Percentiles rank a stretch among this genome's conserved stretches.
These are phyloP conservation scores for Mythimna albipuncta DNA, from an alignment of 2,888 invertebrate genomes.

Conservation along the genomic window DNA sequence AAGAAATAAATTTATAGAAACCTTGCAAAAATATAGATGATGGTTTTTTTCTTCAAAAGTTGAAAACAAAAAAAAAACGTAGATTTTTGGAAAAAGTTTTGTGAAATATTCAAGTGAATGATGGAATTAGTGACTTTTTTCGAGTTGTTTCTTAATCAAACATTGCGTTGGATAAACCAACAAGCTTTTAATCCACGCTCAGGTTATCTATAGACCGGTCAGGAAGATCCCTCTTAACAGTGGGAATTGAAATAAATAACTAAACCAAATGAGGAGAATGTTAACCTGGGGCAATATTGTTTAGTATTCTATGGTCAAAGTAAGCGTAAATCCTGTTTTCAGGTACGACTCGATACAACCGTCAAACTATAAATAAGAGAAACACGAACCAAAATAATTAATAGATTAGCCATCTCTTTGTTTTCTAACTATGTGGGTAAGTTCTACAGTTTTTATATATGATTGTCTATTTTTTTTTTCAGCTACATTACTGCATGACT, in stretches of 20 bases:
- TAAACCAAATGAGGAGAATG: slow-evolving; percentile 35
- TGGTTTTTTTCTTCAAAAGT: no score
- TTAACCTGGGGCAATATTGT: slow-evolving; percentile 45
- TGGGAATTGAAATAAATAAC: slow-evolving; percentile 44
- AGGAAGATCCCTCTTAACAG: not conserved
- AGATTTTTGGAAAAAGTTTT: no score
- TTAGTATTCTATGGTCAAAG: slow-evolving; percentile 49
- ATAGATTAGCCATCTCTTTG: slow-evolving; percentile 13
- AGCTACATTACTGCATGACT: no score
- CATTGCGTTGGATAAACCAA: no score
- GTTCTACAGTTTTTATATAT: not conserved
- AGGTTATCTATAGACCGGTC: no score
- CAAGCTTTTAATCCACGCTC: no score
- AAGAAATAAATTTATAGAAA: no score
- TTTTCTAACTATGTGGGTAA: slow-evolving; percentile 6
- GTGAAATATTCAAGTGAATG: no score
- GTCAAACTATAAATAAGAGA: slow-evolving; percentile 37
- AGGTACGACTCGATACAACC: slow-evolving; percentile 8
- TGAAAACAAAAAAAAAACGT: no score
- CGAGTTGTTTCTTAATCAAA: no score
- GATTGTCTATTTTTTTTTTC: not conserved
- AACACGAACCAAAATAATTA: slow-evolving; percentile 10
- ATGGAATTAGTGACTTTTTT: no score
- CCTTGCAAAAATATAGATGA: no score
- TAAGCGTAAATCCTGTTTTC: slow-evolving; percentile 39